These are phyloP conservation scores for Operophtera brumata DNA, from an alignment of 2,888 invertebrate genomes.

Conservation along the genomic window DNA sequence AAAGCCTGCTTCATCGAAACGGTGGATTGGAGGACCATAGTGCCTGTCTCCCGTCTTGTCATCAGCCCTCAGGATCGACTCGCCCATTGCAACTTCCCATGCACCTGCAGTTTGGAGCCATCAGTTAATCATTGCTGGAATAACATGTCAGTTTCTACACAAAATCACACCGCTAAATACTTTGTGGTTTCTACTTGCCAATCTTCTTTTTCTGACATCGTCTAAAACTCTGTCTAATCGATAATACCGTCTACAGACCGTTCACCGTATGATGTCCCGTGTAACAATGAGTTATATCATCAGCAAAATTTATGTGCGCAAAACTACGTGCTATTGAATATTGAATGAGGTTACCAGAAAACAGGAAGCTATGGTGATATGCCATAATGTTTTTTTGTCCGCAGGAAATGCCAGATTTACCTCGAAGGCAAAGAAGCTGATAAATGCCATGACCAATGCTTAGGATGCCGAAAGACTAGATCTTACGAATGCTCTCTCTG, in stretches of 20 bases:
- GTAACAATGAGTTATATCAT: too few relatives aligned
- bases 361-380: too few relatives aligned
- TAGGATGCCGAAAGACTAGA: constrained; percentile 86
- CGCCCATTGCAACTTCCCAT: constrained; percentile 48
- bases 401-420: constrained; percentile 76
- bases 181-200: too few relatives aligned
- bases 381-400: constrained; percentile 1
- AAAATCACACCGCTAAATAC: too few relatives aligned
- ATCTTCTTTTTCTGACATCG: too few relatives aligned
- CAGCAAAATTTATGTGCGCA: too few relatives aligned
- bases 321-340: too few relatives aligned
- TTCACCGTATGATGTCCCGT: too few relatives aligned
- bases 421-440: constrained; percentile 62
- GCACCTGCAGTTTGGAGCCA: constrained; percentile 50
- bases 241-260: too few relatives aligned
- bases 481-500: constrained; percentile 85
- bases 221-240: too few relatives aligned
- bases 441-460: constrained; percentile 86
- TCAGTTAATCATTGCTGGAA: constrained; percentile 67
- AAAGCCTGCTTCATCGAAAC: constrained; percentile 87
- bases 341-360: too few relatives aligned
- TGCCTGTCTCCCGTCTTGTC: constrained; percentile 57
- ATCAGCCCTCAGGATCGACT: constrained; percentile 45
- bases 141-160: constrained; percentile 45
- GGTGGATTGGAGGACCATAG: constrained; percentile 62